Evolutionary conservation across 2,797 vertebrate genomes (phyloP), one percentile per base, ranked within the genome.

Genomic region (Gadopsis marmoratus): DNA sequence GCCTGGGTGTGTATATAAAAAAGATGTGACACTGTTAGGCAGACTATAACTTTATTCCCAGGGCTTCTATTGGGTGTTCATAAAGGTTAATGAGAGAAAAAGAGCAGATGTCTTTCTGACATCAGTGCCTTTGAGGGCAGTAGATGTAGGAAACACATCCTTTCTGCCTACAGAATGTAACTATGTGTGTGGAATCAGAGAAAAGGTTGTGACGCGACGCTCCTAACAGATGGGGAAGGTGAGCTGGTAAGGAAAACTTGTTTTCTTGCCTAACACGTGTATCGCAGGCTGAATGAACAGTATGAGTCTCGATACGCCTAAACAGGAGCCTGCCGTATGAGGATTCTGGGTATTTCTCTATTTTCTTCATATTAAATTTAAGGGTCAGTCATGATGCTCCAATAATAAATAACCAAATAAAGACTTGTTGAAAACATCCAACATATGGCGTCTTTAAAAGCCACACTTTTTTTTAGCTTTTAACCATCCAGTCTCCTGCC

Each of bases 401-500:
- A 16, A 2, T 35, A 41, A 39, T 33, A 61, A 41, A 62, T 70
- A 4, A 16, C 50, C 0, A 47, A 61, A 16, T 37, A 14, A 48
- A 58, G 29, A 31, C 16, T 7, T 60, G 47, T 26, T 39, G 16
- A 55, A 48, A 67, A 67, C 10, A 53, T 54, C 50, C 71, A 71
- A 39, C 77, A 81, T 58, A 75, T 82, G 76, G 76, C 37, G 17
- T 59, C 62, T 68, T 53, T 71, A 26, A 64, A 72, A 47, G 56
- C 68, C 54, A 54, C 51, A 48, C 50, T 9, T 50, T 37, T 16
- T 37, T 73, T 66, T 66, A 58, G 39, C 71, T 63, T 69, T n/a
- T 31, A 65, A 69, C 66, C 72, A 11, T 67, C 55, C 59, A 69
- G 60, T 79, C 74, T 85, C 43, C 66, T 80, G 74, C 29, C 76